A percentile compares a stretch with the other conserved stretches of the same genome.
phyloP scores from a whole-genome alignment of 37 sponge, comb jelly and placozoan genomes.

The Cliona cf. orientalis region DNA sequence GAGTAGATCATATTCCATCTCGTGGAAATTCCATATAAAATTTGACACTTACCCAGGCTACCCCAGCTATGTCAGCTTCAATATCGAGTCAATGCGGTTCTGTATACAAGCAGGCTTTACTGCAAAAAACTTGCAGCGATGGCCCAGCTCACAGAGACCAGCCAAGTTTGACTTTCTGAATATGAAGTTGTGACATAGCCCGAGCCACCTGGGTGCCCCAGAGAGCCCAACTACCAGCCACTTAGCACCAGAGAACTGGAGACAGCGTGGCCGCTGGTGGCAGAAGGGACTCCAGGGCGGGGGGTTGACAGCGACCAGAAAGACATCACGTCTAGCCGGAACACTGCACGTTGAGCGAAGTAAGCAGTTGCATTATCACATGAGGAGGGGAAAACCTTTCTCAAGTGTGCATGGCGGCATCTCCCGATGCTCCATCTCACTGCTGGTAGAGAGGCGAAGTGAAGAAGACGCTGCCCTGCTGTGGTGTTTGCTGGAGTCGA shows the following conservation, averaged over 20 bases:
- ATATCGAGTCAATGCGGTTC: too few species aligned
- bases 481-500: neutral
- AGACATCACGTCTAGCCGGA: conserved; percentile 9
- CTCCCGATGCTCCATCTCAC: conserved; percentile 24
- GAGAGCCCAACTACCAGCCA: conserved; percentile 62
- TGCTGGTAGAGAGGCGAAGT: neutral
- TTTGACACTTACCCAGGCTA: neutral
- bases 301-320: conserved; percentile 1
- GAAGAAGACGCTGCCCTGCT: neutral
- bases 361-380: conserved; percentile 49
- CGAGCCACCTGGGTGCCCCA: conserved; percentile 61
- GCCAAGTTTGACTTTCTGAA: too few species aligned
- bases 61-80: too few species aligned
- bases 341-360: conserved; percentile 72
- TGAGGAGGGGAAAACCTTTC: conserved; percentile 39
- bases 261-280: conserved; percentile 81
- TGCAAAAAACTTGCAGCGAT: too few species aligned
- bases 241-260: conserved; percentile 67
- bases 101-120: too few species aligned
- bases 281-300: conserved; percentile 48
- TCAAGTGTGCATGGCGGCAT: conserved; percentile 37
- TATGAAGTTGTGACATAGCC: too few species aligned
- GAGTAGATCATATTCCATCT: too few species aligned
- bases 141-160: too few species aligned
- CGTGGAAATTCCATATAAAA: too few species aligned